Evolutionary conservation across 1,140 invertebrate genomes (phyloP).

Genomic region (Fopius arisanus): DNA sequence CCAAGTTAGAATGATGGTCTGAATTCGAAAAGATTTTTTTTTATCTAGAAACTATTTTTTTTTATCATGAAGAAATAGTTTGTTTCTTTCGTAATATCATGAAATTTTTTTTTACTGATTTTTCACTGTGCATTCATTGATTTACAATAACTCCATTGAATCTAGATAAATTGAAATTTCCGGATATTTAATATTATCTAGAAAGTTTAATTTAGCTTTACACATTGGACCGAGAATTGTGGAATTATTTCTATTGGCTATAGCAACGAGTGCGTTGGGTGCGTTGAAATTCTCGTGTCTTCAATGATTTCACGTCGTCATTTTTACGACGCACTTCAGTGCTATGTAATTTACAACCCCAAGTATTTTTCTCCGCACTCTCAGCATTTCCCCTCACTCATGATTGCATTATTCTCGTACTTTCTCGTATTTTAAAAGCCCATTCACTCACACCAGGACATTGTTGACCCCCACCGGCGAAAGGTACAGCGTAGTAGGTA

Average conservation of each 20-base stretch:
- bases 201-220: too few relatives aligned
- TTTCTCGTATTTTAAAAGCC: background rate
- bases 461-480: slow-evolving; percentile 51
- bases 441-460: background rate
- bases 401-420: background rate
- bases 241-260: background rate
- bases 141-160: background rate
- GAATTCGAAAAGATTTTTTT: too few relatives aligned
- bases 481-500: slow-evolving; percentile 66
- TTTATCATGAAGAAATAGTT: too few relatives aligned
- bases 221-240: background rate
- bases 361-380: slow-evolving; percentile 1
- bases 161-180: background rate
- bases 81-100: too few relatives aligned
- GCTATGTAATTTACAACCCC: slow-evolving; percentile 5
- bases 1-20: too few relatives aligned
- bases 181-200: too few relatives aligned
- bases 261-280: background rate
- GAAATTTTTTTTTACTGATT: too few relatives aligned
- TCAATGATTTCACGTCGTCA: background rate
- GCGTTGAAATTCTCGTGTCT: background rate
- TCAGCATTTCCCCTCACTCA: background rate
- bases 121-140: too few relatives aligned
- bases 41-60: too few relatives aligned
- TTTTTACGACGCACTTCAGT: background rate